Base-by-base conservation (phyloP, 2,113 vertebrate genomes). In the Illadopsis cleaveri region DNA sequence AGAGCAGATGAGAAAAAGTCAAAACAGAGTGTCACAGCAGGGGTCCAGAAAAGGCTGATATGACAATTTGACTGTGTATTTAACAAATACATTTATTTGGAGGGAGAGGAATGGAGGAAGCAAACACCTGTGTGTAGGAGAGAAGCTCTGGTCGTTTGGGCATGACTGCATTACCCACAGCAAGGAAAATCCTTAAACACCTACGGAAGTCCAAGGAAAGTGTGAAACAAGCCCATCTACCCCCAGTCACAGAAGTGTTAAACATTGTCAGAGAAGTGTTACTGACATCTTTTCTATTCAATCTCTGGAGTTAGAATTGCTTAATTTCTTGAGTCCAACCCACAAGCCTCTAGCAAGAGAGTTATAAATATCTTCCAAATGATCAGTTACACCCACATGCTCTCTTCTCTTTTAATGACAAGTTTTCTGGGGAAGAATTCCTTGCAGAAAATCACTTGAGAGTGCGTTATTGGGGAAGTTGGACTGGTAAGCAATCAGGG, bases 331-430 rank as follows among this genome's bases (percentile, higher is more conserved):
- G 4, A 73, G 38, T 68, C 8, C 40, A 75, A 66, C 18, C 47
- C 23, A 68, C 17, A 93, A 86, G 15, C 37, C 37, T 71, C 33
- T 62, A 78, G 47, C 24, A 81, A 33, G 25, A 73, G 19, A 69
- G 40, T 68, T 89, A 85, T 65, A 95, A 93, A 87, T 97, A 91
- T 53, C 48, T 87, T 76, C 38, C 23, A 80, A 94, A 90, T 82
- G 30, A 89, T 85, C 0, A 1, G 27, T 78, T 82, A 86, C 71
- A 71, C 79, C 78, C 79, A 80, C 93, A 47, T 56, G 35, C 38
- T 92, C 38, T 77, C 64, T 91, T 75, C 60, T 73, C 33, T 92
- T 91, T 64, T 71, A 90, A 86, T 19, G 12, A 9, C 71, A 92
- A 40, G 35, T 81, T 93, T 93, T 94, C 80, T 71, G 31, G 11